Evolutionary conservation across 2,797 vertebrate species (phyloP), one percentile per base, ranked within the genome.

Genomic region (Sciurus carolinensis): DNA sequence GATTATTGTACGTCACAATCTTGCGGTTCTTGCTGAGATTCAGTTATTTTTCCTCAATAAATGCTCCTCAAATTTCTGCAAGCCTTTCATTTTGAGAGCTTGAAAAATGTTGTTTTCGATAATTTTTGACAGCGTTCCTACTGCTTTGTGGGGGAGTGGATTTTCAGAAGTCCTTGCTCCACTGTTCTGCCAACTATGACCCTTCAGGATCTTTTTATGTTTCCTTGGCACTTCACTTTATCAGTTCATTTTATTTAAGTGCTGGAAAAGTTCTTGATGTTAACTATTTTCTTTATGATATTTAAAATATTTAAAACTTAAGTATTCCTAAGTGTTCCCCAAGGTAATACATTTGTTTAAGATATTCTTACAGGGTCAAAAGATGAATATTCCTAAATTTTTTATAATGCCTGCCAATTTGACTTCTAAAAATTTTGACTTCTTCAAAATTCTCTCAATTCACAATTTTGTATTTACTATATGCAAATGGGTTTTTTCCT

Each of bases 331-430:
- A 44, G 30, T 75, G 91, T 83, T 88, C 69, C 10, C 36, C 80
- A 88, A 94, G 66, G 52, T 80, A 84, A 52, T 84, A 75, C 3
- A 52, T 57, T 95, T 96, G 59, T 81, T 36, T 72, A 62, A 93
- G 77, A 64, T 64, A 75, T 57, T 22, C 50, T 83, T 73, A 2
- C 15, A 42, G 7, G 8, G 36, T 66, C 50, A 73, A 84, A 42
- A 33, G 6, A 39, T 87, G 67, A 90, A 83, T 54, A 90, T 93
- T 88, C 11, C 84, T 91, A 69, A n/a, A 5, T 30, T 89, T 89
- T 87, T 84, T 75, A 3, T 90, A 36, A 91, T 66, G 4, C 20
- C 69, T 91, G 36, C 2, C 79, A 81, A 28, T 81, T 75, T 83
- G 28, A 14, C 10, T 93, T 83, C 5, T 30, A 84, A 36, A 36